Base-by-base conservation (phyloP, 2,797 vertebrate genomes). In the Anas georgica region DNA sequence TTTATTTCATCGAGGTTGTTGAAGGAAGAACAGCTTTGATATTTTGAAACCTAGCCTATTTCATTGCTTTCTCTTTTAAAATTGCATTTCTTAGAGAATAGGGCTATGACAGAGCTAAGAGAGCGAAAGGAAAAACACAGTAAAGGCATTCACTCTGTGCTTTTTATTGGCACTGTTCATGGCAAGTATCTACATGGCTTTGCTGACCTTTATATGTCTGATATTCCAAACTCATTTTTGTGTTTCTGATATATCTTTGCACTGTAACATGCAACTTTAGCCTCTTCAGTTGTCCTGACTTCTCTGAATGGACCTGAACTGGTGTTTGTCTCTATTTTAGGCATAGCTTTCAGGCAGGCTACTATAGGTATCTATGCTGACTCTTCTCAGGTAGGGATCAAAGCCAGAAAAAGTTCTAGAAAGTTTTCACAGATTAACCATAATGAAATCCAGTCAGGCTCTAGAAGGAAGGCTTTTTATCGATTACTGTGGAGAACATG, bases 41-140 rank as follows among this genome's bases (percentile, higher is more conserved):
- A 41, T 77, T 90, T 81, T 63, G 52, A 80, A 29, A 59, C 29
- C 56, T 82, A 35, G 52, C 28, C 7, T 80, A 6, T 60, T 81
- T 54, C 28, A 13, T 22, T 86, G 22, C 2, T 29, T 59, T 20
- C 5, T 15, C 37, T 72, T 59, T 45, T 33, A 9, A 15, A 81
- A 83, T 50, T 20, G 9, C 0, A 0, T 82, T 85, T 82, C 31
- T 68, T 75, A 7, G 50, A 73, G 79, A 58, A 88, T 55, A 73
- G 25, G 10, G 8, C 22, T 62, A 14, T 81, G 16, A 3, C 35
- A 77, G 33, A n/a, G 2, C 29, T 91, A 69, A 0, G 0, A 52
- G 52, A 63, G 8, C 43, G 12, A 86, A 81, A 67, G 50, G 18
- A 73, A 96, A 81, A 72, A 48, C 64, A 17, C 39, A 39, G 16